These are phyloP conservation scores for Andinoacara biseriatus DNA, from an alignment of 2,113 vertebrate genomes.

Conservation along the genomic window DNA sequence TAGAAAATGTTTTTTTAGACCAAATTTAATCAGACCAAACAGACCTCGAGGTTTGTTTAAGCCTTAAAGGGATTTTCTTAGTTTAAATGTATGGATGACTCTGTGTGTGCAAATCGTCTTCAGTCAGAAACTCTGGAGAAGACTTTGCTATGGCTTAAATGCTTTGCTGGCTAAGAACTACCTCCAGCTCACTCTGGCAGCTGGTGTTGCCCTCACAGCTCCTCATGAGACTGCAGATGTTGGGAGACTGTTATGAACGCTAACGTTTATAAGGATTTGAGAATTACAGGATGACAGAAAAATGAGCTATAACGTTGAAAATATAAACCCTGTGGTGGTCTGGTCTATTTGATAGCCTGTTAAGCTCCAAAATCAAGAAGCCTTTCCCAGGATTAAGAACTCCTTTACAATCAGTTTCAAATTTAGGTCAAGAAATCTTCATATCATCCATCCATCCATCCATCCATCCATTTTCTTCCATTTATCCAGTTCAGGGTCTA, in stretches of 20 bases:
- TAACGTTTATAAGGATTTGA: background rate
- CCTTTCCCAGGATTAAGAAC: background rate
- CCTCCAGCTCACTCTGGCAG: background rate
- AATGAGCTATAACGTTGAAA: background rate
- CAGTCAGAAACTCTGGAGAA: slow-evolving; percentile 3
- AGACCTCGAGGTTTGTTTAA: slow-evolving; percentile 7
- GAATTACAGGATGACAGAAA: background rate
- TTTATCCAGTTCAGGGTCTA: too few relatives aligned
- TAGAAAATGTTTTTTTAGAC: background rate
- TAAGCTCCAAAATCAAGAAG: background rate
- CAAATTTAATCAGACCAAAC: background rate
- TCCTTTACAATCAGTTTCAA: background rate
- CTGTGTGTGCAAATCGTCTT: background rate
- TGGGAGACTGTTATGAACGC: background rate
- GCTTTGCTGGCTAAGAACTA: background rate
- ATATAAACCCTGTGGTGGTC: background rate
- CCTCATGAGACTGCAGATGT: background rate
- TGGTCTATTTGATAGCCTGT: background rate
- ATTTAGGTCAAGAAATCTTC: background rate
- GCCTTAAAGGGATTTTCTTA: background rate
- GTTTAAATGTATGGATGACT: background rate
- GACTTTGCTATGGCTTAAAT: background rate
- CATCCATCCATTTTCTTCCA: too few relatives aligned
- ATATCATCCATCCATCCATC: background rate
- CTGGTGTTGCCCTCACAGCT: background rate